Percentiles rank a stretch among this genome's conserved stretches.
Conservation (phyloP, 2,888 invertebrate genomes). For the Panopea generosa region DNA sequence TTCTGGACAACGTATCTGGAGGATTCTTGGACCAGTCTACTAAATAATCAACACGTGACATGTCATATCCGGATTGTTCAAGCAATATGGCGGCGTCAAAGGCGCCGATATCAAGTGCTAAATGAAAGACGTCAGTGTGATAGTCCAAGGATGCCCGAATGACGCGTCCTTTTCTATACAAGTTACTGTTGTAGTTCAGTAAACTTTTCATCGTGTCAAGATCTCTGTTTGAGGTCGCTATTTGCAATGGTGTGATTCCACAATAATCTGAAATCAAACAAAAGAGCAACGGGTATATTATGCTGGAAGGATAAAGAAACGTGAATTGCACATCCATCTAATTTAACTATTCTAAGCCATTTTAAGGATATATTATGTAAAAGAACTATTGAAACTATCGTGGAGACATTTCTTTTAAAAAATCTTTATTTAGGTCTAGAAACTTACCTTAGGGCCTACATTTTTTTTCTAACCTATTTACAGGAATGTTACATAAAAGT, state of each 20-base stretch:
- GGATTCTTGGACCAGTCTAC: slow-evolving; percentile 54
- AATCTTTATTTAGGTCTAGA: too few relatives aligned
- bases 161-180: slow-evolving; percentile 68
- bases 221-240: slow-evolving; percentile 66
- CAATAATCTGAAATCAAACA: slow-evolving; percentile 72
- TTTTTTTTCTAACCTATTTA: too few relatives aligned
- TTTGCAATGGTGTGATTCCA: slow-evolving; percentile 71
- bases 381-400: too few relatives aligned
- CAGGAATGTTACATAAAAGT: too few relatives aligned
- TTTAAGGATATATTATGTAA: too few relatives aligned
- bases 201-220: slow-evolving; percentile 62
- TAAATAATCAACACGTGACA: slow-evolving; percentile 55
- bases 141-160: slow-evolving; percentile 64
- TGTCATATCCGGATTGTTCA: slow-evolving; percentile 67
- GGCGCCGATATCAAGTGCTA: slow-evolving; percentile 70
- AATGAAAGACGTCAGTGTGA: slow-evolving; percentile 69
- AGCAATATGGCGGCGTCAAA: slow-evolving; percentile 67
- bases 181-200: slow-evolving; percentile 66
- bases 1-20: slow-evolving; percentile 39
- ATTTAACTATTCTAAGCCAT: too few relatives aligned
- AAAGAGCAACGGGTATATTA: background rate
- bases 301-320: too few relatives aligned
- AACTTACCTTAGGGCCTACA: too few relatives aligned
- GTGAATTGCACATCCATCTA: too few relatives aligned
- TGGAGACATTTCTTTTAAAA: too few relatives aligned